phyloP scores from a whole-genome alignment of 2,113 vertebrate species.

The Kryptolebias marmoratus region DNA sequence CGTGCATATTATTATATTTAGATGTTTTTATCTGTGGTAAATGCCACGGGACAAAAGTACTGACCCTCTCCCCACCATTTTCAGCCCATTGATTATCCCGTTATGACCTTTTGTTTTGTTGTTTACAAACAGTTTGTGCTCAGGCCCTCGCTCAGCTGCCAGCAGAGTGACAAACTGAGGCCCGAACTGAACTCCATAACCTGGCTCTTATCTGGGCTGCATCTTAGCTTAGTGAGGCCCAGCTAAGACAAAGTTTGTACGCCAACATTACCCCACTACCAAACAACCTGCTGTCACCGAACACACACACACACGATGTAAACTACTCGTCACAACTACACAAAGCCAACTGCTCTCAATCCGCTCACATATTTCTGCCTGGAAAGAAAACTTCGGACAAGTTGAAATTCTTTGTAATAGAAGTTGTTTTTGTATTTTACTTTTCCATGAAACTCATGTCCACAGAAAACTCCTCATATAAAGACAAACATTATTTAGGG shows the following conservation, averaged over 20 bases:
- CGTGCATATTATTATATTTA: not conserved
- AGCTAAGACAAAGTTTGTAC: slow-evolving; percentile 14
- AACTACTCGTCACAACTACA: not conserved
- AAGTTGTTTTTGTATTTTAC: no score
- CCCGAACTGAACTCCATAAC: slow-evolving; percentile 27
- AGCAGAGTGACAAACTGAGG: slow-evolving; percentile 16
- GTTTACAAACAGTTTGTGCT: slow-evolving; percentile 2
- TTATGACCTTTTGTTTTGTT: not conserved
- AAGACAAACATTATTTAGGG: not conserved
- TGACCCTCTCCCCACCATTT: not conserved
- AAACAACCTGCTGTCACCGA: not conserved
- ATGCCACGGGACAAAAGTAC: not conserved
- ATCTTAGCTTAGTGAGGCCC: slow-evolving; percentile 53
- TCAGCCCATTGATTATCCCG: not conserved
- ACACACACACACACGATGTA: not conserved
- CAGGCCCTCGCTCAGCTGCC: not conserved
- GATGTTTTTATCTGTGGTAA: not conserved
- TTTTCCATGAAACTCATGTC: no score
- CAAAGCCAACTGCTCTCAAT: not conserved
- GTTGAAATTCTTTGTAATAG: no score
- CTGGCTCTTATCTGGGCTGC: slow-evolving; percentile 40
- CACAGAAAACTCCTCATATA: no score
- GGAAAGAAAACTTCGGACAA: not conserved
- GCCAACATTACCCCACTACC: slow-evolving; percentile 29
- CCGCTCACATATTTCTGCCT: not conserved